Conservation (phyloP, 2,888 invertebrate genomes). For the Eulithis prunata region DNA sequence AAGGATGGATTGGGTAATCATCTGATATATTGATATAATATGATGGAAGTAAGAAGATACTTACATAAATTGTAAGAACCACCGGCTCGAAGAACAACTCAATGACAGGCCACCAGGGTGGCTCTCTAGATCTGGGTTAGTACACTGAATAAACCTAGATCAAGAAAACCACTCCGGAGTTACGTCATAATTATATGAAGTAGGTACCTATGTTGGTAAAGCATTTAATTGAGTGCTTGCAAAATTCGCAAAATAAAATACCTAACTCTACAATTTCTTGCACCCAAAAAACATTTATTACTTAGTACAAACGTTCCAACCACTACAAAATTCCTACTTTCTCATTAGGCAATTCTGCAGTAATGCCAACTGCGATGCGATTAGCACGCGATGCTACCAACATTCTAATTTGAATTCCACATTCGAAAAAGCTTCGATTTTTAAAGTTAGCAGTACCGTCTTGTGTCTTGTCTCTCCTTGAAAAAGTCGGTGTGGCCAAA, state of each 20-base stretch:
- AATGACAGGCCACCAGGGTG: too few relatives aligned
- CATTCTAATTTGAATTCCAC: slow-evolving; percentile 47
- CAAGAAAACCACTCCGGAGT: too few relatives aligned
- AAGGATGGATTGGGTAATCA: slow-evolving; percentile 28
- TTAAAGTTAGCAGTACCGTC: slow-evolving; percentile 1
- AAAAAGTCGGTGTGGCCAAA: too few relatives aligned
- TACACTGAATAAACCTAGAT: too few relatives aligned
- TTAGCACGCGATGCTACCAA: slow-evolving; percentile 52
- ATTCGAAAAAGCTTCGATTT: slow-evolving; percentile 1
- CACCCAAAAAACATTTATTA: slow-evolving; percentile 13
- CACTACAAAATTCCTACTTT: slow-evolving; percentile 22
- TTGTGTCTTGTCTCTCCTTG: not conserved
- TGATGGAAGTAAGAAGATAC: slow-evolving; percentile 9
- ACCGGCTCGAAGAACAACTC: too few relatives aligned
- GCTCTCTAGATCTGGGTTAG: too few relatives aligned
- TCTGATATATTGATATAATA: slow-evolving; percentile 18
- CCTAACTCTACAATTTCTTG: not conserved
- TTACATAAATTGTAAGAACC: not conserved
- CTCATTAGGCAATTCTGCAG: slow-evolving; percentile 32
- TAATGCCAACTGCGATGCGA: slow-evolving; percentile 40
- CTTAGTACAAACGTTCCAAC: not conserved
- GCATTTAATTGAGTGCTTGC: not conserved
- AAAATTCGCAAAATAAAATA: not conserved
- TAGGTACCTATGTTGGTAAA: too few relatives aligned
- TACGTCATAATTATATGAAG: too few relatives aligned